Percentiles rank a stretch among this genome's conserved stretches.
Evolutionary conservation across 2,113 vertebrate genomes (phyloP).

Genomic region (Pipa parva): DNA sequence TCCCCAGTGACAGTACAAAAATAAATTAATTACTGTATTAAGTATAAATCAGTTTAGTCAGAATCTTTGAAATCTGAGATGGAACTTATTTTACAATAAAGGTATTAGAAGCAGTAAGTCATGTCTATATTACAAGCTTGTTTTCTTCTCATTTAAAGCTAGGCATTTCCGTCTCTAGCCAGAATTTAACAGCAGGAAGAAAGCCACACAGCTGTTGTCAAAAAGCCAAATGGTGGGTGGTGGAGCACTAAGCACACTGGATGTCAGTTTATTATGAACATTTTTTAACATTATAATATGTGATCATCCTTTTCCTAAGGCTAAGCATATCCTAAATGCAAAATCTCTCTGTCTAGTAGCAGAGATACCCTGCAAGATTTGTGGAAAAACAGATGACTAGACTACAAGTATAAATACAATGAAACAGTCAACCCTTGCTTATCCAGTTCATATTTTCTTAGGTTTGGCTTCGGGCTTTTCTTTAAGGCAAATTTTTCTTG

Average conservation of each 20-base stretch:
- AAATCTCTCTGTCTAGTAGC: slow-evolving; percentile 24
- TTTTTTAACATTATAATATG: slow-evolving; percentile 16
- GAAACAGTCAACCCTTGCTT: too few species aligned
- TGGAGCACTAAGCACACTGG: slow-evolving; percentile 19
- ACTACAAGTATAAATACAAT: too few species aligned
- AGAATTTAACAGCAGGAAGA: slow-evolving; percentile 7
- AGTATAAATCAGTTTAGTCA: slow-evolving; percentile 41
- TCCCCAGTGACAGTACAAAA: slow-evolving; percentile 14
- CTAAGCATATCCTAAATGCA: too few species aligned
- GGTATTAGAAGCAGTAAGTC: too few species aligned
- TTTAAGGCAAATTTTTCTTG: too few species aligned
- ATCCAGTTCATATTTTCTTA: too few species aligned
- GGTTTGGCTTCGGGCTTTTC: too few species aligned
- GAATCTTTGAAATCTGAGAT: slow-evolving; percentile 33
- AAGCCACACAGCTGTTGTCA: slow-evolving; percentile 18
- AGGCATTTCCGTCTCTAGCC: neutral
- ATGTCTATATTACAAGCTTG: neutral
- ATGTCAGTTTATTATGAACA: slow-evolving; percentile 32
- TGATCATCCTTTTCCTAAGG: slow-evolving; percentile 11
- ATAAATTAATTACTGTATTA: slow-evolving; percentile 34
- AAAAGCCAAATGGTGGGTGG: neutral
- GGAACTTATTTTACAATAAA: neutral
- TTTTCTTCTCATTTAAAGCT: slow-evolving; percentile 17
- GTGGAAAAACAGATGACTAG: too few species aligned
- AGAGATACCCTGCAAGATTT: neutral